phyloP scores from a whole-genome alignment of 35 echinoderm and acorn worm genomes.

The Acanthaster planci region DNA sequence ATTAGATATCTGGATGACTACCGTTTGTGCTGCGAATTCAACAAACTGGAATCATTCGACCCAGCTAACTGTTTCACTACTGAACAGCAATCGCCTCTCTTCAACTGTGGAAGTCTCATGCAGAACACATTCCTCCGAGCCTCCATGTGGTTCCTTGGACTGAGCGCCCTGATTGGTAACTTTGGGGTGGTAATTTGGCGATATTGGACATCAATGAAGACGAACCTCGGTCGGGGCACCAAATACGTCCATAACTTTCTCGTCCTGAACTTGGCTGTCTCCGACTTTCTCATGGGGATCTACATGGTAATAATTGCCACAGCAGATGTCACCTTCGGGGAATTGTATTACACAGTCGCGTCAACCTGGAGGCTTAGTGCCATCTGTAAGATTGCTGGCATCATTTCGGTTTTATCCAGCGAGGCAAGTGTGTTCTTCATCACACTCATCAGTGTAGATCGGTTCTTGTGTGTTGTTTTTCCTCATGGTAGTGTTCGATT shows the following conservation, averaged over 20 bases:
- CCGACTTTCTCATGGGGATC: constrained; percentile 65
- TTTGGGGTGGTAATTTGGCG: constrained; percentile 31
- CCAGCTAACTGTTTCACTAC: not conserved
- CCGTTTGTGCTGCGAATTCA: constrained; percentile 38
- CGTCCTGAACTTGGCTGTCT: constrained; percentile 44
- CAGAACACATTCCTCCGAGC: constrained; percentile 38
- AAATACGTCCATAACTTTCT: constrained; percentile 35
- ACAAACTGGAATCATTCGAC: not conserved
- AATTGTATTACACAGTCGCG: constrained; percentile 30
- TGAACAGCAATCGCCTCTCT: constrained; percentile 28
- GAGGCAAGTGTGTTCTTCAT: constrained; percentile 61
- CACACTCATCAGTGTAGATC: constrained; percentile 50
- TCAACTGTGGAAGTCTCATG: constrained; percentile 50
- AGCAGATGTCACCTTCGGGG: constrained; percentile 40
- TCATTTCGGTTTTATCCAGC: constrained; percentile 59
- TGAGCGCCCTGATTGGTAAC: constrained; percentile 57
- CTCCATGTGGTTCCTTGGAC: constrained; percentile 55
- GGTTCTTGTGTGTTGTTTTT: constrained; percentile 50
- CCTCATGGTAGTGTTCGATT: constrained; percentile 41
- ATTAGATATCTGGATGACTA: constrained; percentile 54
- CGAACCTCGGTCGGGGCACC: not conserved
- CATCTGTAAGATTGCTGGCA: constrained; percentile 35
- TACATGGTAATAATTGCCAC: constrained; percentile 56
- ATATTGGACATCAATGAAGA: not conserved
- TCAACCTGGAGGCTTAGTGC: constrained; percentile 22